Evolutionary conservation across 2,113 vertebrate genomes (phyloP), one percentile per base, ranked within the genome.

Genomic region (Trogon melanurus): DNA sequence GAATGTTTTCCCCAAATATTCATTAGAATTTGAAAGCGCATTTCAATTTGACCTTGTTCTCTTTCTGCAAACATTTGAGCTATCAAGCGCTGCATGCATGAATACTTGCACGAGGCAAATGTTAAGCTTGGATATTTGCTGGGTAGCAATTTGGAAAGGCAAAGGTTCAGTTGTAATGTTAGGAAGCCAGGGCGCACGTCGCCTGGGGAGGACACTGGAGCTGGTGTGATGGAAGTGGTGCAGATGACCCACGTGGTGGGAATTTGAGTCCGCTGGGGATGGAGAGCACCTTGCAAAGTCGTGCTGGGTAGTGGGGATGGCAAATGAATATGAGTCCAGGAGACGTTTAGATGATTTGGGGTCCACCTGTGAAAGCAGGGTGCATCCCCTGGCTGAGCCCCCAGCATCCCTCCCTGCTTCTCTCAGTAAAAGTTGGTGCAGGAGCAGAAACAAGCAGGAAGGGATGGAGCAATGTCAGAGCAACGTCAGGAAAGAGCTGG

Each of bases 141-240:
- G 53, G 56, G 76, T 38, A 32, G 83, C 32, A 29, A 0, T 64
- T 74, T 67, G 76, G 69, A 38, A 32, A 50, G 76, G 85, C n/a
- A 8, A 5, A 17, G 41, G 30, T 60, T 66, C 0, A 1, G 6
- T 0, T 67, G 78, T 3, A 5, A 14, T 6, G 15, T 36, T 45
- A 4, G 45, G 23, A 50, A 61, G 20, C 22, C 2, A 7, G 30
- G n/a, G 32, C 5, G 15, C 1, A 0, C 3, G 4, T 22, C 0
- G 4, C 29, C 81, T 23, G 3, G 0, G 2, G 38, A 47, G 25
- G 29, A 26, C 1, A 5, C 30, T 23, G 20, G 78, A 69, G 26
- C 13, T 0, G 11, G 29, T 29, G 58, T 2, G 29, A 26, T 51
- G 26, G 58, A 51, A 56, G 19, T 12, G 34, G 22, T 14, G 8